Evolutionary conservation across 2,113 vertebrate species (phyloP).

Genomic region (Amphilophus citrinellus): DNA sequence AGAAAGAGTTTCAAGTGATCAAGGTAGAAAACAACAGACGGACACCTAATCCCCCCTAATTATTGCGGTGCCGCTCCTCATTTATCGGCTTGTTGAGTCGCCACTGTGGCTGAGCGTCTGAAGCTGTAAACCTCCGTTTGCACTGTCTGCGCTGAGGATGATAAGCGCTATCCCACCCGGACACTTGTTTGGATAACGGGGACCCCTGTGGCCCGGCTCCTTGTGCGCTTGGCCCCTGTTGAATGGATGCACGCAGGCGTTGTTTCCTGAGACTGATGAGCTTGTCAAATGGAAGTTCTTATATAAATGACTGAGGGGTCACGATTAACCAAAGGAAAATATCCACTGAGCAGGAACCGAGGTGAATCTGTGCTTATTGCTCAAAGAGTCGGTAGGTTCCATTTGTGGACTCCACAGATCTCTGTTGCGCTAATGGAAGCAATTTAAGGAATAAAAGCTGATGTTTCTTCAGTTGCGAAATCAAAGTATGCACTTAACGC

Average conservation of each 20-base stretch:
- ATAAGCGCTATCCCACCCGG: slow-evolving; percentile 51
- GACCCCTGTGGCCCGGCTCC: slow-evolving; percentile 54
- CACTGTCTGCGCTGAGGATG: neutral
- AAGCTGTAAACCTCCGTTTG: slow-evolving; percentile 21
- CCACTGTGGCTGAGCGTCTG: neutral
- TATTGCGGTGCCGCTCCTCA: neutral
- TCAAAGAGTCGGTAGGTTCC: slow-evolving; percentile 71
- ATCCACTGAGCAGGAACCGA: slow-evolving; percentile 56
- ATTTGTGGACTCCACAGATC: neutral
- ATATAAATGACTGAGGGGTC: slow-evolving; percentile 72
- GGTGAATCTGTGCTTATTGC: slow-evolving; percentile 72
- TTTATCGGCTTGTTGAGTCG: neutral
- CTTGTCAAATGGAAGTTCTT: slow-evolving; percentile 71
- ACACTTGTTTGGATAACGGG: slow-evolving; percentile 64
- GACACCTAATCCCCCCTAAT: neutral
- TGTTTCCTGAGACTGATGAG: slow-evolving; percentile 80
- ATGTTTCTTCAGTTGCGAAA: neutral
- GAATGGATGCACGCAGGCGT: slow-evolving; percentile 69
- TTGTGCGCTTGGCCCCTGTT: slow-evolving; percentile 60
- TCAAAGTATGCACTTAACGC: no score
- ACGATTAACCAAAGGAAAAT: slow-evolving; percentile 62
- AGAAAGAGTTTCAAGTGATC: neutral
- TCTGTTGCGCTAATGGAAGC: neutral
- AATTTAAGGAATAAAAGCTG: neutral
- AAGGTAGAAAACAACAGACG: slow-evolving; percentile 4